Percentiles rank a stretch among this genome's conserved stretches.
Conservation (phyloP, 1,140 invertebrate species). For the Anastrepha ludens region DNA sequence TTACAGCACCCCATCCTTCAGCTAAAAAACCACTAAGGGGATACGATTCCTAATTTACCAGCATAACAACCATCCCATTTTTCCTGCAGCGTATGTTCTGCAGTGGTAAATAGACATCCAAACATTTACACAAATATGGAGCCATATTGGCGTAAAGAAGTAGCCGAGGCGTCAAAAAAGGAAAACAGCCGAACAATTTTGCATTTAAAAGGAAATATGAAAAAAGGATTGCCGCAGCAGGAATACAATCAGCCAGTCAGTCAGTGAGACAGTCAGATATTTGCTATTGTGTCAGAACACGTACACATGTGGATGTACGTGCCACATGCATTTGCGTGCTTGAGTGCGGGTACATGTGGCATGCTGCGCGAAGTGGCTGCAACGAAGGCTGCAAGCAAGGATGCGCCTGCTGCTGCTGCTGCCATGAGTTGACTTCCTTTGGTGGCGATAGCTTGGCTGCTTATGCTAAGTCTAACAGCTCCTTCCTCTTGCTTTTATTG, state of each 20-base stretch:
- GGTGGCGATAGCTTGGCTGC: not conserved
- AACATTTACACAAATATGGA: not conserved
- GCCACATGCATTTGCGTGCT: slow-evolving; percentile 27
- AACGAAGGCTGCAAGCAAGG: slow-evolving; percentile 6
- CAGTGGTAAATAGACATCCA: not conserved
- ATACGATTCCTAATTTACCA: not conserved
- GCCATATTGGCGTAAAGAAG: not conserved
- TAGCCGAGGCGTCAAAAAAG: not conserved
- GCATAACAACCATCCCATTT: not conserved
- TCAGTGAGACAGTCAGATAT: not conserved
- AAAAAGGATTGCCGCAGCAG: slow-evolving; percentile 26
- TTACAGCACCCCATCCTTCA: too few species aligned
- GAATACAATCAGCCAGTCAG: too few species aligned
- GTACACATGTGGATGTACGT: slow-evolving; percentile 26
- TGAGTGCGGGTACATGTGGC: slow-evolving; percentile 8
- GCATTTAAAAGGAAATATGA: not conserved
- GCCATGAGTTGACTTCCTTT: not conserved
- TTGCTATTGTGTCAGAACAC: slow-evolving; percentile 23
- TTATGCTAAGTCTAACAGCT: not conserved
- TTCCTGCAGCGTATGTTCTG: not conserved
- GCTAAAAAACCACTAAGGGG: too few species aligned
- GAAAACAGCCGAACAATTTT: slow-evolving; percentile 32
- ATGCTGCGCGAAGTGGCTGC: slow-evolving; percentile 15
- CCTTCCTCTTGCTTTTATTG: not conserved
- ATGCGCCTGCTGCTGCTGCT: not conserved